A percentile compares a stretch with the other conserved stretches of the same genome.
Evolutionary conservation across 2,888 invertebrate species (phyloP).

Genomic region (Psococerastis gibbosa): DNA sequence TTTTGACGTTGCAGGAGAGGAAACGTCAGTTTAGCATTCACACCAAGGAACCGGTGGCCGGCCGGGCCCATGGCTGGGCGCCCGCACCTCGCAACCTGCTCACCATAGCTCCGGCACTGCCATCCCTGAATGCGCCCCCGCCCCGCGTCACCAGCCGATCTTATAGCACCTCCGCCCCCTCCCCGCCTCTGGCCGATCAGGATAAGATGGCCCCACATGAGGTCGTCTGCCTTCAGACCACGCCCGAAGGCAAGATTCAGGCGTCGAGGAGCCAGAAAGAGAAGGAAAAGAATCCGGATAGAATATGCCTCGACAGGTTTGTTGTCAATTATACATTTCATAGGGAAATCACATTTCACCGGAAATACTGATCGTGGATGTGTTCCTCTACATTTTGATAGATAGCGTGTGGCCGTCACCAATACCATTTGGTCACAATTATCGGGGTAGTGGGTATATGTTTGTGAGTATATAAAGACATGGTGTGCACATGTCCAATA

Average conservation of each 20-base stretch:
- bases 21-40: conserved; percentile 11
- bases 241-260: conserved; percentile 44
- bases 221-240: conserved; percentile 30
- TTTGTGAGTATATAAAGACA: no score
- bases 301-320: conserved; percentile 71
- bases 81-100: conserved; percentile 18
- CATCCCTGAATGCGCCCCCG: conserved; percentile 23
- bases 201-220: conserved; percentile 20
- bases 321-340: no score
- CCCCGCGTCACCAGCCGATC: conserved; percentile 20
- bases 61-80: not conserved
- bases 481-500: no score
- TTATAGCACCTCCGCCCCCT: not conserved
- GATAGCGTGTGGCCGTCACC: no score
- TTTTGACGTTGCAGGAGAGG: conserved; percentile 6
- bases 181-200: not conserved
- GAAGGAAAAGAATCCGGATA: conserved; percentile 66
- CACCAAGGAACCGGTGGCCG: conserved; percentile 4
- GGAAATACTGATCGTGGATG: no score
- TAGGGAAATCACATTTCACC: no score
- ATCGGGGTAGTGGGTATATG: no score
- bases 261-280: conserved; percentile 53
- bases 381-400: no score
- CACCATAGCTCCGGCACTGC: conserved; percentile 25
- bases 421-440: no score